phyloP scores from a whole-genome alignment of 2,797 vertebrate genomes.

The Harpagifer antarcticus region DNA sequence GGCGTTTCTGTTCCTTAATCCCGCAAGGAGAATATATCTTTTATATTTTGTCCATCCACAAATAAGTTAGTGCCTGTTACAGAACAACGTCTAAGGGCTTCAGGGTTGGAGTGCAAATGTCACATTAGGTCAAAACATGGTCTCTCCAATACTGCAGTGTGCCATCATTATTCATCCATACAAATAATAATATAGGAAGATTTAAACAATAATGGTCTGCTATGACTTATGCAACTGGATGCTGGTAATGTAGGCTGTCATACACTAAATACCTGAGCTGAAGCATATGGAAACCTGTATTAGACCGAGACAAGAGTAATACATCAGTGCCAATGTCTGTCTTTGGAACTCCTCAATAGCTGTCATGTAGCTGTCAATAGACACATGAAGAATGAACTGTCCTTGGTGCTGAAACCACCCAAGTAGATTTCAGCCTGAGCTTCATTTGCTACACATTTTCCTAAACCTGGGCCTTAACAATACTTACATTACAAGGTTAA shows the following conservation, averaged over 20 bases:
- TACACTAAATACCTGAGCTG: not conserved
- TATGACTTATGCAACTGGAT: not conserved
- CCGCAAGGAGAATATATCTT: conserved; percentile 33
- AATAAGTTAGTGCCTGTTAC: conserved; percentile 9
- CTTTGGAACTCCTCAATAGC: conserved; percentile 28
- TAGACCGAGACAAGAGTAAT: conserved; percentile 1
- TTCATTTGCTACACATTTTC: not conserved
- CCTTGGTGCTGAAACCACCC: conserved; percentile 79
- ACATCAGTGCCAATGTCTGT: not conserved
- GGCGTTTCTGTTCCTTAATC: conserved; percentile 6
- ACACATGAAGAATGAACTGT: conserved; percentile 73
- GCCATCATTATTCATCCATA: conserved; percentile 15
- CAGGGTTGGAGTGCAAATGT: not conserved
- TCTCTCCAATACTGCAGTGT: conserved; percentile 8
- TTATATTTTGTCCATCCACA: conserved; percentile 10
- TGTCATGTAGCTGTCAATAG: conserved; percentile 72
- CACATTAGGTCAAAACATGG: conserved; percentile 7
- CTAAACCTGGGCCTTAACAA: not conserved
- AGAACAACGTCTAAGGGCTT: conserved; percentile 7
- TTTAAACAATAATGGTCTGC: not conserved
- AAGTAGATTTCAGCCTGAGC: conserved; percentile 22
- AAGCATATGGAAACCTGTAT: not conserved
- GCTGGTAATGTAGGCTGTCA: not conserved
- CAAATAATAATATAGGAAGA: not conserved
- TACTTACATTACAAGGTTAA: not conserved